Evolutionary conservation across 2,797 vertebrate species (phyloP).

Genomic region (Mycteria americana): DNA sequence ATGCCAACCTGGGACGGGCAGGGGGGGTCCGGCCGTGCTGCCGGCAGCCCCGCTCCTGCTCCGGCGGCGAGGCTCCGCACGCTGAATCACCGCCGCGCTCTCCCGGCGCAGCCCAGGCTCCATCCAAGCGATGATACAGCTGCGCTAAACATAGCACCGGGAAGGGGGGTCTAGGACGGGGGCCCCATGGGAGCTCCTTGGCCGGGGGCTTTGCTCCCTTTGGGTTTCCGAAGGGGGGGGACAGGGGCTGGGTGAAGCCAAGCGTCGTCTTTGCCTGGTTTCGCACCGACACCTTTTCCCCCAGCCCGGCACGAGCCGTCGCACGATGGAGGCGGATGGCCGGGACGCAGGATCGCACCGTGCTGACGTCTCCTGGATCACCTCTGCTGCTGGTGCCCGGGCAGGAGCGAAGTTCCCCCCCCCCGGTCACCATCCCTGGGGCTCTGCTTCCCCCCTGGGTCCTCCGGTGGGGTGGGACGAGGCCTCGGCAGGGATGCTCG

Average conservation of each 20-base stretch:
- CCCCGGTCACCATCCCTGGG: fast-evolving
- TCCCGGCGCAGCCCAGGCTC: background rate
- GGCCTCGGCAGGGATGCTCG: background rate
- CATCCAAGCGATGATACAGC: background rate
- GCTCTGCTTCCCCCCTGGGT: fast-evolving
- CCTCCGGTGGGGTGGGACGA: fast-evolving
- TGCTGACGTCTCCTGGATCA: fast-evolving
- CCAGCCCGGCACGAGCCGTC: fast-evolving
- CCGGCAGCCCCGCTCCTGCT: fast-evolving
- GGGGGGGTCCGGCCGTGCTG: background rate
- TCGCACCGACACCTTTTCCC: background rate
- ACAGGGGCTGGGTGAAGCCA: background rate
- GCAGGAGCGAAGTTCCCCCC: background rate
- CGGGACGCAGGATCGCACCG: fast-evolving
- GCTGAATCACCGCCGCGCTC: background rate
- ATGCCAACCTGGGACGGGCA: fast-evolving
- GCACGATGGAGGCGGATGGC: background rate
- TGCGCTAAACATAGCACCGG: fast-evolving
- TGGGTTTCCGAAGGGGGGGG: fast-evolving
- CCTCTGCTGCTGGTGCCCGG: background rate
- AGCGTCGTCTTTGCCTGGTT: background rate
- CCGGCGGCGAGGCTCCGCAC: fast-evolving
- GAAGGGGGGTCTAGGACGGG: background rate
- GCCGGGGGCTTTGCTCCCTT: background rate
- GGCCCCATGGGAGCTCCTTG: background rate